A percentile compares a stretch with the other conserved stretches of the same genome.
Evolutionary conservation across 92 coral and sea anemone species (phyloP).

Genomic region (Phenganax marumi): DNA sequence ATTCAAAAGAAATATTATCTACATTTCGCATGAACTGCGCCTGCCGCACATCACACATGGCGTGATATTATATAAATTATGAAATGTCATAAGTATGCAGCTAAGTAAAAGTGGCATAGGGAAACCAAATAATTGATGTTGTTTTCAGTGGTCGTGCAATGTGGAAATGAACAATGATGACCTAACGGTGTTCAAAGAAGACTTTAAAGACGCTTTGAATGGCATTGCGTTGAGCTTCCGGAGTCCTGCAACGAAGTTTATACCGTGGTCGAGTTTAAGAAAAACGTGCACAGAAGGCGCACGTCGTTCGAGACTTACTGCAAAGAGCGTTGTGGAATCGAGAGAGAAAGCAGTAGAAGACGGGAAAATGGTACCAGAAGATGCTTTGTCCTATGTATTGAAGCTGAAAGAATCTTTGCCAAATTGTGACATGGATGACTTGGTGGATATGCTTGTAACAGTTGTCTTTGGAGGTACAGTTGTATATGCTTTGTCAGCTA

Average conservation of each 20-base stretch:
- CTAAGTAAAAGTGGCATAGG: too few species aligned
- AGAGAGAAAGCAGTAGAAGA: slow-evolving; percentile 58
- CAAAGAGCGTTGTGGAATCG: slow-evolving; percentile 64
- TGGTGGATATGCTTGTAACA: slow-evolving; percentile 73
- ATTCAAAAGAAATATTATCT: too few species aligned
- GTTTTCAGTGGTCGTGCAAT: slow-evolving; percentile 67
- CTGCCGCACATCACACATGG: too few species aligned
- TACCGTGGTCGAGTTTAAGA: slow-evolving; percentile 42
- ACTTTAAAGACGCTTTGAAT: slow-evolving; percentile 65
- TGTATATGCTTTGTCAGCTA: too few species aligned
- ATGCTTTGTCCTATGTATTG: slow-evolving; percentile 68
- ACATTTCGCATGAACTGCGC: too few species aligned
- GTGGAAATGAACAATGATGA: slow-evolving; percentile 69
- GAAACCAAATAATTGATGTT: not conserved
- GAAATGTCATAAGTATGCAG: too few species aligned
- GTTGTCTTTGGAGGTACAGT: slow-evolving; percentile 77
- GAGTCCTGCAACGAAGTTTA: slow-evolving; percentile 55
- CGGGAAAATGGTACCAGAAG: slow-evolving; percentile 58
- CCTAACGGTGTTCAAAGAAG: slow-evolving; percentile 64
- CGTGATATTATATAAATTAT: too few species aligned
- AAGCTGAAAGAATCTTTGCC: slow-evolving; percentile 61
- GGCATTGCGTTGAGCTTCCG: slow-evolving; percentile 81
- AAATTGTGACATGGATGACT: slow-evolving; percentile 65
- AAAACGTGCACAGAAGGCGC: slow-evolving; percentile 71
- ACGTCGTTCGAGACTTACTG: slow-evolving; percentile 62